Conservation (phyloP, 2,797 vertebrate species). For the Macroramphosus scolopax region DNA sequence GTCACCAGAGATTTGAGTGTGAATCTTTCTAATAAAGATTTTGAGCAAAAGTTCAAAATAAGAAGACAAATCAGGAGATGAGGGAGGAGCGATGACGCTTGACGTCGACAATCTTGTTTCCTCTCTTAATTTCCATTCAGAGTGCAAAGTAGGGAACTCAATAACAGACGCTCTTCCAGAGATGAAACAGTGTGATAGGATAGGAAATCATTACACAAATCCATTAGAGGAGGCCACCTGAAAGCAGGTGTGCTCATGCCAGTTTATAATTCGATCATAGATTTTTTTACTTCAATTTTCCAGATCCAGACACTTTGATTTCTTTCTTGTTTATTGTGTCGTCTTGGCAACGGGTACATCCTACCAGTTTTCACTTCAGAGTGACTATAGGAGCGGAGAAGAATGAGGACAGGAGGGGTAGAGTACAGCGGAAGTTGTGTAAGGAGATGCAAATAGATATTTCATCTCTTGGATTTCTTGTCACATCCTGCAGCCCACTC, state of each 20-base stretch:
- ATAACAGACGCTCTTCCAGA: slow-evolving; percentile 28
- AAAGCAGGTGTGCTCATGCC: slow-evolving; percentile 55
- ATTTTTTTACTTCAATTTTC: slow-evolving; percentile 57
- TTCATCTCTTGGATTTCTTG: slow-evolving; percentile 65
- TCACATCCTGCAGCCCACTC: slow-evolving; percentile 71
- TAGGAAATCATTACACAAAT: slow-evolving; percentile 50
- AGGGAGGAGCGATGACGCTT: slow-evolving; percentile 1
- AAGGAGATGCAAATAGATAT: slow-evolving; percentile 68
- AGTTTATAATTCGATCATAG: slow-evolving; percentile 60
- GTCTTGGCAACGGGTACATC: slow-evolving; percentile 54
- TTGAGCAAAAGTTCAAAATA: too few relatives aligned
- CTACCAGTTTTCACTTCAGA: slow-evolving; percentile 24
- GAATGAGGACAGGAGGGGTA: slow-evolving; percentile 6
- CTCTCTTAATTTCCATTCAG: slow-evolving; percentile 37
- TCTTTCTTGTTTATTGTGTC: slow-evolving; percentile 50
- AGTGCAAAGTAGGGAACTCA: slow-evolving; percentile 35
- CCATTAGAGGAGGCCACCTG: slow-evolving; percentile 41
- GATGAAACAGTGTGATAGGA: slow-evolving; percentile 32
- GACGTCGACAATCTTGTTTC: slow-evolving; percentile 36
- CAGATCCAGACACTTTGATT: slow-evolving; percentile 41
- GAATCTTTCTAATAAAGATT: too few relatives aligned
- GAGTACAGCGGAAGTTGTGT: slow-evolving; percentile 36
- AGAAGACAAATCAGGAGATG: slow-evolving; percentile 21
- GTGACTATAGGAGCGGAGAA: slow-evolving; percentile 17
- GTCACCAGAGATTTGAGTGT: not conserved